Base-by-base conservation (phyloP, 2,888 invertebrate species). In the Nomada hirtipes region DNA sequence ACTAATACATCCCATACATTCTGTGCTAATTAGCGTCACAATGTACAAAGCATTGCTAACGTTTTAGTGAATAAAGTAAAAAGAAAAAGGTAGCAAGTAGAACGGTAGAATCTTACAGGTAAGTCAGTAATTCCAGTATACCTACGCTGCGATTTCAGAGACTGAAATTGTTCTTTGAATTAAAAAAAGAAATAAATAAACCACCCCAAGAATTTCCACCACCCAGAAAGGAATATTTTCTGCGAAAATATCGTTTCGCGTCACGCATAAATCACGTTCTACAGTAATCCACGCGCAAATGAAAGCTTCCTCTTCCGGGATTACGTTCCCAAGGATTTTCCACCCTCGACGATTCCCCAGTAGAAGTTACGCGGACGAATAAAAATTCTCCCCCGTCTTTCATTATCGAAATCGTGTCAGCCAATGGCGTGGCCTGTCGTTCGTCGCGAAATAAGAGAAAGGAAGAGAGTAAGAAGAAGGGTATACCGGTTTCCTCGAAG, bases 401-500 rank as follows among this genome's bases (percentile, higher is more conserved):
- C 76, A 13, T 65, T 77, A 65, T 60, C 72, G 55, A 63, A 50
- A 18, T 55, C 29, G 52, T 29, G 29, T 7, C 65, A 7, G 64
- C 4, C 4, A 36, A n/a, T 4, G 23, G n/a, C 36, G 4, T 23
- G 29, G 4, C 42, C 47, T 13, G 13, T n/a, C 26, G 18, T 44
- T 63, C 36, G 53, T 23, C 47, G 4, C 47, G 7, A 47, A 59
- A 57, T 11, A 50, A 57, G 47, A 42, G 44, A 59, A 50, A 59
- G 55, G 36, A 11, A 63, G 55, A 18, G 26, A 63, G n/a, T 42
- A 20, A 4, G 15, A 61, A 26, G 47, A 70, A 72, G 63, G 23
- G 72, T n/a, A 60, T 79, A 85, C 83, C 79, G 80, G 76, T 85
- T 86, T 68, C 65, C 61, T 59, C 55, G 78, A 75, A 52, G 86